Evolutionary conservation across 2,797 vertebrate species (phyloP).

Genomic region (Lophotriccus pileatus): DNA sequence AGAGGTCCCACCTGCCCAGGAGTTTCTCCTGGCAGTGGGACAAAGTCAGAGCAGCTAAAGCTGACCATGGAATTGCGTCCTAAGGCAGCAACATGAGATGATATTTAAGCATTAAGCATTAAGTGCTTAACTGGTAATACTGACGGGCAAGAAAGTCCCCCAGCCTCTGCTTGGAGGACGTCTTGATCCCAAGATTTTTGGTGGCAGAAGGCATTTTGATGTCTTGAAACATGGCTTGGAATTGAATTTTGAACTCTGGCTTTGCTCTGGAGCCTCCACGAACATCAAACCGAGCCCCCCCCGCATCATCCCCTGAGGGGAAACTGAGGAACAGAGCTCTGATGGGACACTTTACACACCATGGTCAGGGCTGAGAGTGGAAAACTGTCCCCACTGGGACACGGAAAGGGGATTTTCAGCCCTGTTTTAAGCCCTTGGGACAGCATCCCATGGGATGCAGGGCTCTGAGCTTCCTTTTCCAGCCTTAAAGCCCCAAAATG

Average conservation of each 20-base stretch:
- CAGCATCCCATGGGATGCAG: not conserved
- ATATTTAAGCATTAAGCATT: not conserved
- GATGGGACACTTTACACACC: fast-evolving
- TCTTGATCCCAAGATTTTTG: fast-evolving
- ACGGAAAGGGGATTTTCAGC: fast-evolving
- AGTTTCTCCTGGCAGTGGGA: not conserved
- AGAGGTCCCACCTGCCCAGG: fast-evolving
- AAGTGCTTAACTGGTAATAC: not conserved
- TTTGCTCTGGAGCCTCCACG: fast-evolving
- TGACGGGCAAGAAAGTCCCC: not conserved
- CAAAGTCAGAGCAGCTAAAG: not conserved
- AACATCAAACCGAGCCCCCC: not conserved
- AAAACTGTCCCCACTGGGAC: fast-evolving
- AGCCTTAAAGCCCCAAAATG: not conserved
- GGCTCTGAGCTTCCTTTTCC: not conserved
- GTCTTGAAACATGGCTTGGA: not conserved
- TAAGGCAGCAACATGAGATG: not conserved
- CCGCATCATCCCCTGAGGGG: fast-evolving
- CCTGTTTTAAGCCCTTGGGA: not conserved
- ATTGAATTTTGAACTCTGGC: not conserved
- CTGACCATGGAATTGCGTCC: not conserved
- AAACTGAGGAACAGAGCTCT: not conserved
- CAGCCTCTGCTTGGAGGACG: not conserved
- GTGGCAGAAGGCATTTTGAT: fast-evolving
- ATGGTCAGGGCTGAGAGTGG: not conserved